Evolutionary conservation across 2,797 vertebrate genomes (phyloP), one percentile per base, ranked within the genome.

Genomic region (Lemur catta): DNA sequence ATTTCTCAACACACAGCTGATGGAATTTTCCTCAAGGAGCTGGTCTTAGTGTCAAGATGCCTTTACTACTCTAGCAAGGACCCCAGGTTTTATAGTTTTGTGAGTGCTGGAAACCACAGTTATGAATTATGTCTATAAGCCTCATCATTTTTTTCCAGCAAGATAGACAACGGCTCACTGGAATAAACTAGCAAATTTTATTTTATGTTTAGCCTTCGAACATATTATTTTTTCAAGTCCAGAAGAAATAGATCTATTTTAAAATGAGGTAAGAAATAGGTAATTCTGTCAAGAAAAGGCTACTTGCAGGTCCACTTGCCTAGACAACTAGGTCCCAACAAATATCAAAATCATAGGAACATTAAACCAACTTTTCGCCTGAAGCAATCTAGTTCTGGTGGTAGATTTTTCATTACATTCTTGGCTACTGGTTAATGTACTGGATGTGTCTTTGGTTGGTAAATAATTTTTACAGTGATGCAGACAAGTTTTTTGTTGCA

Each of bases 261-360:
- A 89, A 84, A 85, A 87, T 30, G 33, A 84, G 35, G 43, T 41
- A 95, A 96, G 78, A 84, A 61, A 80, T 22, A 72, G 38, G 46
- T 52, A 87, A 84, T 41, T 38, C 18, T 35, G 20, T 61, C 33
- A 81, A 76, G 38, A 65, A 84, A 81, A 91, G 63, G 26, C 33
- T 15, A 48, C 46, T 46, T 46, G 35, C 1, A 30, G 8, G 8
- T 48, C 9, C 12, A 72, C 38, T 84, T 94, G 78, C 65, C 14
- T 74, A 30, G 10, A 59, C 89, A 63, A 67, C 63, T 55, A 80
- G 26, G 43, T 41, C 63, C 57, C 30, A 81, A 81, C 5, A 90
- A 91, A 80, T 80, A 97, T 11, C 43, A 91, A 80, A 90, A 93
- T 92, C 81, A 55, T 1, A 84, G 59, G 20, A 57, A 88, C 14